Conservation (phyloP, 2,113 vertebrate species). For the Speoplatyrhinus poulsoni region DNA sequence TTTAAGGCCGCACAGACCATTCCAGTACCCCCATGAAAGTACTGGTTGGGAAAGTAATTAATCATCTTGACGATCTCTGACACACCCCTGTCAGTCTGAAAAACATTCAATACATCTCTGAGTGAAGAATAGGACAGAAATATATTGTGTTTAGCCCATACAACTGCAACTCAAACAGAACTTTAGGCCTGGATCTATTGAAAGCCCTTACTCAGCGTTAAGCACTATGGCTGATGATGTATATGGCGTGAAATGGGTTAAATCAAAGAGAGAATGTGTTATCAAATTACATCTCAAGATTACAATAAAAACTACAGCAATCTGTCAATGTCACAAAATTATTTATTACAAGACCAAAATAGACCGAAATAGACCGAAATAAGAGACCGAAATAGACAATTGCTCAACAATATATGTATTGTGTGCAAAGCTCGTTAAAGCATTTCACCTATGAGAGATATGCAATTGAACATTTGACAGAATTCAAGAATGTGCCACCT, state of each 20-base stretch:
- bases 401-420: constrained; percentile 15
- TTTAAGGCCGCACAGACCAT: constrained; percentile 48
- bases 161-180: constrained; percentile 23
- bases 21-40: constrained; percentile 39
- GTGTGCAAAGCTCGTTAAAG: constrained; percentile 33
- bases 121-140: constrained; percentile 18
- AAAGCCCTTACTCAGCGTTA: constrained; percentile 39
- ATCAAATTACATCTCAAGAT: constrained; percentile 54
- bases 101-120: constrained; percentile 35
- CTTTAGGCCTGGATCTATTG: constrained; percentile 25
- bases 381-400: constrained; percentile 31
- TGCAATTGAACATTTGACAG: constrained; percentile 30
- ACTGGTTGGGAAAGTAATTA: constrained; percentile 65
- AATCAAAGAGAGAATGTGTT: constrained; percentile 33
- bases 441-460: constrained; percentile 43
- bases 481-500: constrained; percentile 46
- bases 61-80: constrained; percentile 55
- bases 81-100: constrained; percentile 38
- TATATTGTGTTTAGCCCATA: constrained; percentile 18
- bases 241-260: constrained; percentile 16
- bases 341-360: constrained; percentile 57
- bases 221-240: constrained; percentile 20
- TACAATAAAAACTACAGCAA: constrained; percentile 55
- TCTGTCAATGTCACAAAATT: constrained; percentile 54
- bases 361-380: constrained; percentile 29